phyloP scores from a whole-genome alignment of 2,113 vertebrate genomes.

The Euleptes europaea region DNA sequence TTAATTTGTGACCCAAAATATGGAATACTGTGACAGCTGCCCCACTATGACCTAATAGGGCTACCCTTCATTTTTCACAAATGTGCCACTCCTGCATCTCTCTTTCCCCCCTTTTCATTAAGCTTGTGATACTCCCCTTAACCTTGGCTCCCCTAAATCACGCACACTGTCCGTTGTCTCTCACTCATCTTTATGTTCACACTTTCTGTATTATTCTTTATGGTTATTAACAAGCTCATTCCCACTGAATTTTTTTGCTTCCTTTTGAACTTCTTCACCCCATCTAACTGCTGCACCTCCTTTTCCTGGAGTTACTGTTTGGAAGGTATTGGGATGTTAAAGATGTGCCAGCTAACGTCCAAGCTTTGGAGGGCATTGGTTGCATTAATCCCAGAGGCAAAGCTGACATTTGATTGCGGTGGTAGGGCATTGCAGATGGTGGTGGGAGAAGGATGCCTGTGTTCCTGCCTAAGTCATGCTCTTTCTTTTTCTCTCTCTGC shows the following conservation, averaged over 20 bases:
- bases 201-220: background rate
- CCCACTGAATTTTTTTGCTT: background rate
- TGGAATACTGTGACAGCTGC: background rate
- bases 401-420: background rate
- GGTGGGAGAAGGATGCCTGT: background rate
- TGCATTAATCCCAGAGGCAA: background rate
- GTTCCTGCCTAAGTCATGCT: background rate
- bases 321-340: background rate
- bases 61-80: background rate
- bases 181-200: background rate
- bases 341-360: background rate
- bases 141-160: background rate
- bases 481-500: conserved; percentile 41
- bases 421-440: too few species aligned
- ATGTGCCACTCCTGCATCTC: background rate
- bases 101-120: background rate
- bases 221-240: background rate
- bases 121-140: background rate
- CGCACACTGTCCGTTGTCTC: background rate
- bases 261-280: background rate
- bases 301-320: background rate
- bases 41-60: background rate
- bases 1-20: background rate
- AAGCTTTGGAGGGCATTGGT: background rate
- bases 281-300: background rate